Evolutionary conservation across 2,113 vertebrate genomes (phyloP).

Genomic region (Nesoenas mayeri): DNA sequence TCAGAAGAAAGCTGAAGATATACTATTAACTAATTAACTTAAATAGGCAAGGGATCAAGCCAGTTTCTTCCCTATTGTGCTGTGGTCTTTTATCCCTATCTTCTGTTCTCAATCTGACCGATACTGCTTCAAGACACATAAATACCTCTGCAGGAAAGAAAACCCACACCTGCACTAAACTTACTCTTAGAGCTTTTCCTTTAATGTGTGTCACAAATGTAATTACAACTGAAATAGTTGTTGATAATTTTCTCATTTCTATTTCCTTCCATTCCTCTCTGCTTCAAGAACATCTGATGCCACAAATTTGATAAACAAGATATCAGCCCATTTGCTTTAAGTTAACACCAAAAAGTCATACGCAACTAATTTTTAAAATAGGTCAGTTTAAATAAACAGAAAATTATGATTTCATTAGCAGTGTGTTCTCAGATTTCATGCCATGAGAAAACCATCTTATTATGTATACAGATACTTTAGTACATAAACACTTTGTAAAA

Average conservation of each 20-base stretch:
- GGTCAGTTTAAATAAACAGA: not conserved
- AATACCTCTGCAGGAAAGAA: slow-evolving; percentile 6
- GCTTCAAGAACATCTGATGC: not conserved
- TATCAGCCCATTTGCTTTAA: not conserved
- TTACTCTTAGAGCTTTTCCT: not conserved
- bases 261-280: not conserved
- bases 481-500: not conserved
- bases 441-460: not conserved
- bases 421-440: not conserved
- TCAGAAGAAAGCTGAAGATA: slow-evolving; percentile 19
- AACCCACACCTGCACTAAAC: slow-evolving; percentile 28
- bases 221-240: not conserved
- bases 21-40: slow-evolving; percentile 56
- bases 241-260: not conserved
- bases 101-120: not conserved
- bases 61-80: slow-evolving; percentile 12
- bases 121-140: not conserved
- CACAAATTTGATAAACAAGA: not conserved
- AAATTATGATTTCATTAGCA: not conserved
- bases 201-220: not conserved
- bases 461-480: not conserved
- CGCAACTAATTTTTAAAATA: not conserved
- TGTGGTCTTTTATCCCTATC: not conserved
- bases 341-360: not conserved
- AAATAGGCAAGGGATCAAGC: slow-evolving; percentile 25